These are phyloP conservation scores for Harpagoxenus sublaevis DNA, from an alignment of 2,888 invertebrate species.

Conservation along the genomic window DNA sequence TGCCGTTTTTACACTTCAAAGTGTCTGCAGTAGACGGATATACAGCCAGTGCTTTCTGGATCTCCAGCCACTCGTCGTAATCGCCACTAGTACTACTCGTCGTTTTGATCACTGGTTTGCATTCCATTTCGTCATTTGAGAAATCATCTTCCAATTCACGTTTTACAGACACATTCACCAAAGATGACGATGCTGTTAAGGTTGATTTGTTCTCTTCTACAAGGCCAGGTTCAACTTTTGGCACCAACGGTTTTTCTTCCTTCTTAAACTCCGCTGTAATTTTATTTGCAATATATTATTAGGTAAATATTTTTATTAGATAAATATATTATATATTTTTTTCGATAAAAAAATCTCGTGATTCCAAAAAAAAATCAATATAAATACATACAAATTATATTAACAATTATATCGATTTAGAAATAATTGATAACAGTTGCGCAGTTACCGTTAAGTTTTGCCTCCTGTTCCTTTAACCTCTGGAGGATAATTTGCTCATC, in stretches of 20 bases:
- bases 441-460: slow-evolving; percentile 82
- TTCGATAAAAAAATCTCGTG: neutral
- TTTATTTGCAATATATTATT: slow-evolving; percentile 7
- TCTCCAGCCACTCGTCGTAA: slow-evolving; percentile 90
- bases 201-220: slow-evolving; percentile 75
- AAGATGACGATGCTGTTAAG: slow-evolving; percentile 66
- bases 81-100: slow-evolving; percentile 85
- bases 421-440: slow-evolving; percentile 15
- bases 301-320: neutral
- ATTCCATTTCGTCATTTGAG: slow-evolving; percentile 80
- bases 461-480: slow-evolving; percentile 88
- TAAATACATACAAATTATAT: neutral
- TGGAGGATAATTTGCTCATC: slow-evolving; percentile 91
- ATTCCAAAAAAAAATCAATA: neutral
- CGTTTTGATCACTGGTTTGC: slow-evolving; percentile 80
- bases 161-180: slow-evolving; percentile 82
- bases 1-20: slow-evolving; percentile 78
- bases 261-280: slow-evolving; percentile 83
- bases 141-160: slow-evolving; percentile 84
- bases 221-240: slow-evolving; percentile 83
- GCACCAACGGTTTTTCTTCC: slow-evolving; percentile 83
- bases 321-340: neutral
- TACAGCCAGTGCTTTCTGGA: slow-evolving; percentile 89
- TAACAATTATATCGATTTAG: slow-evolving; percentile 12
- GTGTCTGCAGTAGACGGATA: slow-evolving; percentile 81